A percentile compares a stretch with the other conserved stretches of the same genome.
Conservation (phyloP, 2,888 invertebrate genomes). For the Anticlea derivata region DNA sequence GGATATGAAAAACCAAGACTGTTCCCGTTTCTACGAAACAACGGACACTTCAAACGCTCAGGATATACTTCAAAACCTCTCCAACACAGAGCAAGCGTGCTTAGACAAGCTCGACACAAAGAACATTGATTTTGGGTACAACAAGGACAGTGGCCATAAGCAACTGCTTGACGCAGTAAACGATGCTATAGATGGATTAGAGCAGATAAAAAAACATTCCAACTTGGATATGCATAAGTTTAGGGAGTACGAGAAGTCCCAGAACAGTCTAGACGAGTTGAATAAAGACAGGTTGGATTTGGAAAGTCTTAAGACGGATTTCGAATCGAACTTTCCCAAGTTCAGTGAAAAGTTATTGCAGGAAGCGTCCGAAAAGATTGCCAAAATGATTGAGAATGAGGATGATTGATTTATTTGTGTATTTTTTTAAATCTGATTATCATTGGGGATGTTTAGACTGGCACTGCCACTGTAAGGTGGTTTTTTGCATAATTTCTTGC, state of each 20-base stretch:
- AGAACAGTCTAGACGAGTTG: slow-evolving; percentile 48
- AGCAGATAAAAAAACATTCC: slow-evolving; percentile 67
- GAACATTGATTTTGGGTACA: slow-evolving; percentile 70
- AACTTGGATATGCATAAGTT: slow-evolving; percentile 61
- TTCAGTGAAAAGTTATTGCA: slow-evolving; percentile 65
- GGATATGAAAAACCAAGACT: slow-evolving; percentile 58
- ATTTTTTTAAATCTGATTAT: no score
- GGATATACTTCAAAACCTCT: slow-evolving; percentile 49
- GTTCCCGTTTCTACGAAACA: slow-evolving; percentile 53
- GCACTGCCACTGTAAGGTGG: no score
- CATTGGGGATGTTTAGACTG: no score
- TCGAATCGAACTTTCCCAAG: slow-evolving; percentile 64
- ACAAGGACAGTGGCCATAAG: slow-evolving; percentile 61
- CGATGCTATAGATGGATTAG: slow-evolving; percentile 67
- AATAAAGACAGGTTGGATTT: slow-evolving; percentile 58
- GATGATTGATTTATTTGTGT: slow-evolving; percentile 14
- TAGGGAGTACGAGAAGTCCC: slow-evolving; percentile 55
- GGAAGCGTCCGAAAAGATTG: slow-evolving; percentile 63
- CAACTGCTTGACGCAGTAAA: slow-evolving; percentile 69
- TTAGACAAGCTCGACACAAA: slow-evolving; percentile 63
- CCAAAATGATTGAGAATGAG: slow-evolving; percentile 52
- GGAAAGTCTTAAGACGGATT: slow-evolving; percentile 57
- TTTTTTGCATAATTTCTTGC: no score
- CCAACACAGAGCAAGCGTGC: slow-evolving; percentile 49
- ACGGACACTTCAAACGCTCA: slow-evolving; percentile 52